Evolutionary conservation across 2,888 invertebrate species (phyloP).

Genomic region (Steinernema scapterisci): DNA sequence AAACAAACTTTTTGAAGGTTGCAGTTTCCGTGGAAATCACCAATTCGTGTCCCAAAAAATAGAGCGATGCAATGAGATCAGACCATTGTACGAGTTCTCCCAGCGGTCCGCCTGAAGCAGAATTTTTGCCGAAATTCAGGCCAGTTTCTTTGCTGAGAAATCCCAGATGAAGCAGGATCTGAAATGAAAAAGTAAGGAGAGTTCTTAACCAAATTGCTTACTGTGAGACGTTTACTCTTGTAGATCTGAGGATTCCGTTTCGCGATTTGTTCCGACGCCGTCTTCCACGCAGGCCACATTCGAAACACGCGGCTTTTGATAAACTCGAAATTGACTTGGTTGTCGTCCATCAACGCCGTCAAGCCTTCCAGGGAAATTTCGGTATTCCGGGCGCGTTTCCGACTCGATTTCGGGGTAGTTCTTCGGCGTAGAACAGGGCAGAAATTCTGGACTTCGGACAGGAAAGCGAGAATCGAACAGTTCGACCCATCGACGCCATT

Average conservation of each 20-base stretch:
- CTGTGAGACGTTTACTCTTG: neutral
- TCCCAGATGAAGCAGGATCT: constrained; percentile 70
- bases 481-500: constrained; percentile 69
- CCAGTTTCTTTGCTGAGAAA: constrained; percentile 69
- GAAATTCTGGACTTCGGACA: constrained; percentile 69
- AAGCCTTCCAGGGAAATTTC: constrained; percentile 42
- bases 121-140: constrained; percentile 69
- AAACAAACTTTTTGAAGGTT: constrained; percentile 45
- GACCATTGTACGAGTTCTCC: constrained; percentile 72
- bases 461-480: constrained; percentile 70
- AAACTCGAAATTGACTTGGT: constrained; percentile 68
- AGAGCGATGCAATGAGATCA: constrained; percentile 69
- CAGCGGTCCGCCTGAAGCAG: constrained; percentile 70
- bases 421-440: constrained; percentile 63
- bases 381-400: neutral
- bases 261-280: constrained; percentile 41
- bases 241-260: neutral
- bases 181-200: constrained; percentile 21
- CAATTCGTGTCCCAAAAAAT: constrained; percentile 70
- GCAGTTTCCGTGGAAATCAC: constrained; percentile 69
- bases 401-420: neutral
- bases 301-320: constrained; percentile 67
- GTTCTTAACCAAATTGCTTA: neutral
- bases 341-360: constrained; percentile 67
- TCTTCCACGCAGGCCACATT: constrained; percentile 68